Conservation (phyloP, 2,797 vertebrate genomes). For the Loriculus beryllinus region DNA sequence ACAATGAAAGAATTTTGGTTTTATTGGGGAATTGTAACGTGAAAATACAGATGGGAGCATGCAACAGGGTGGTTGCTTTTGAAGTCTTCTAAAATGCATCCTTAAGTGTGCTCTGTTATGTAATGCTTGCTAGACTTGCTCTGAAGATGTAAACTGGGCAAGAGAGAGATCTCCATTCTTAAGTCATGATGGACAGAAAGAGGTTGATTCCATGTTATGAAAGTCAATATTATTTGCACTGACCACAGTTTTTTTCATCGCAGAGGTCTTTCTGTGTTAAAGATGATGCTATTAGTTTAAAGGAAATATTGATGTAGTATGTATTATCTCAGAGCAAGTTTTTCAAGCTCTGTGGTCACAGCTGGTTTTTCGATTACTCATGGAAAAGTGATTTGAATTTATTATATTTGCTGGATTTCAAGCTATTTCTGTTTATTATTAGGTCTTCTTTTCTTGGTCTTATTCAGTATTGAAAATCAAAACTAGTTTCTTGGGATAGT, state of each 20-base stretch:
- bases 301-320: not conserved
- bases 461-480: not conserved
- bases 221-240: not conserved
- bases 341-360: not conserved
- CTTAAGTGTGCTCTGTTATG: not conserved
- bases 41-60: not conserved
- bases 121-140: not conserved
- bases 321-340: not conserved
- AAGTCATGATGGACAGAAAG: not conserved
- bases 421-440: not conserved
- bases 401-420: not conserved
- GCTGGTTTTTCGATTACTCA: not conserved
- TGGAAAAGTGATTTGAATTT: not conserved
- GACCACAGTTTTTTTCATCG: not conserved
- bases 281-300: not conserved
- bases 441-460: not conserved
- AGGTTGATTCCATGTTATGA: not conserved
- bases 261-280: not conserved
- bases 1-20: not conserved
- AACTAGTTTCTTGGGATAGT: not conserved
- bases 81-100: not conserved
- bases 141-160: not conserved
- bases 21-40: not conserved
- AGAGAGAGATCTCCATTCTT: not conserved
- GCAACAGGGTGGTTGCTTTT: not conserved